Evolutionary conservation across 2,888 invertebrate genomes (phyloP).

Genomic region (Argyra leucocephala): DNA sequence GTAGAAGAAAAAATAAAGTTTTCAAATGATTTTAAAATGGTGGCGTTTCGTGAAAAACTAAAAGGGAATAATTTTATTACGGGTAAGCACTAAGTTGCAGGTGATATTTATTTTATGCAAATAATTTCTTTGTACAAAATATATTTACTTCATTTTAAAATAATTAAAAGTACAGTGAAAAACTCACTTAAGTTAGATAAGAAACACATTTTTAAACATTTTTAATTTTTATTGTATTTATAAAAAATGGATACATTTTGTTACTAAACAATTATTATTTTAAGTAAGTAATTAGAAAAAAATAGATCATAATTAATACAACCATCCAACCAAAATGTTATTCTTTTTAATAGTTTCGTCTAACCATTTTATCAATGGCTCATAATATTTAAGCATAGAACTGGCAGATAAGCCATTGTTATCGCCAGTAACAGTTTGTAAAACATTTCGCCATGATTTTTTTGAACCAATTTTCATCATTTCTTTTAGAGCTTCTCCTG

Average conservation of each 20-base stretch:
- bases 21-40: constrained; percentile 47
- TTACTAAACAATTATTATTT: neutral
- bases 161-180: no score
- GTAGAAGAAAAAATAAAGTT: constrained; percentile 27
- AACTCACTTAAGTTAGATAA: neutral
- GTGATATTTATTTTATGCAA: neutral
- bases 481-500: constrained; percentile 58
- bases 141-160: no score
- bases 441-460: constrained; percentile 69
- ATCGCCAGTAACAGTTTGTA: constrained; percentile 64
- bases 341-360: neutral
- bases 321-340: neutral
- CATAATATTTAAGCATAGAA: constrained; percentile 40
- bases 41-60: constrained; percentile 52
- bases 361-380: neutral
- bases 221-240: neutral
- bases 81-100: constrained; percentile 41
- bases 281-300: neutral
- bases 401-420: constrained; percentile 58
- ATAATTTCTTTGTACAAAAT: neutral
- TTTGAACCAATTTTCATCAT: constrained; percentile 62
- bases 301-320: neutral
- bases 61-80: constrained; percentile 47
- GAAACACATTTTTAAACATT: neutral
- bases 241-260: neutral